Base-by-base conservation (phyloP, 1,140 invertebrate species). In the Dysdera silvatica region DNA sequence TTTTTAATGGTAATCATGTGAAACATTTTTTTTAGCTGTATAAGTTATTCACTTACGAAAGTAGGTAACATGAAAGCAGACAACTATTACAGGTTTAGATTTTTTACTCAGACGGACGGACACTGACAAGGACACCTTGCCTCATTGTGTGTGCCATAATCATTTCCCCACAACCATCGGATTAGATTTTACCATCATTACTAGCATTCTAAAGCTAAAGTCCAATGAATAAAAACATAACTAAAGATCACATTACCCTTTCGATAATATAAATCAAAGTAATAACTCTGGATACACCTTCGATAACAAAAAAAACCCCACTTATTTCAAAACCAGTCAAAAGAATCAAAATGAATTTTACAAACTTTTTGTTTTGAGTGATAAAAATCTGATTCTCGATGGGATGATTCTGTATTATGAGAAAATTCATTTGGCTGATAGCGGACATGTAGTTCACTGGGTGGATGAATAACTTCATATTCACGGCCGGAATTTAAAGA, bases 401-500 rank as follows among this genome's bases (percentile, higher is more conserved):
- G 31, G 23, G 63, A 60, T 5, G 40, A 31, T 35, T 65, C 63
- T 55, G 41, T 40, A 18, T 65, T 59, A 20, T 65, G 63, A n/a
- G 54, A 18, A 49, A 60, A 59, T 24, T 60, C 57, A 56, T 59
- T 54, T 10, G 56, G 41, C n/a, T 56, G 32, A 29, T 65, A 60
- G 10, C 51, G 35, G 26, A 47, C 41, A 29, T 65, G 55, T 26
- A 52, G 33, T 33, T 60, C 56, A 49, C 56, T 55, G 12, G 37
- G 12, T 18, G 26, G 57, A 32, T 54, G 56, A 14, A 55, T 41
- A 6, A 35, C 26, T 5, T 60, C 57, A 47, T 60, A 65, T 3
- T 65, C 63, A 55, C 63, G 35, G n/a, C 56, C 56, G 28, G 63
- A 59, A 35, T 60, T 65, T 20, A 60, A 48, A 16, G 63, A 65